phyloP scores from a whole-genome alignment of 2,797 vertebrate genomes.

The Pseudopleuronectes americanus region DNA sequence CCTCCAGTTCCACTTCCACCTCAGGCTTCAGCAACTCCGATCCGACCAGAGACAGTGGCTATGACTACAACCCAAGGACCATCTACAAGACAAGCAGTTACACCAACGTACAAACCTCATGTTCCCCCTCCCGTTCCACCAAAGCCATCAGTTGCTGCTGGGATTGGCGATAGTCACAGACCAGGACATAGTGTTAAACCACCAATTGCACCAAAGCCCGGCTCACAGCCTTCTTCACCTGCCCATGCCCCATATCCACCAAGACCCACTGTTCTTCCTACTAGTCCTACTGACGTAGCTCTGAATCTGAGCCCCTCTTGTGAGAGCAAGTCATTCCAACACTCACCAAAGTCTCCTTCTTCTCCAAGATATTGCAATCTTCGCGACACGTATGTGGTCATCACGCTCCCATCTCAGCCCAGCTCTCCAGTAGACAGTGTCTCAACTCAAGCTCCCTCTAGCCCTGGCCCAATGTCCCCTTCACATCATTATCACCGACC shows the following conservation, averaged over 20 bases:
- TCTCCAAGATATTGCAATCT: conserved; percentile 89
- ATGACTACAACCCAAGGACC: conserved; percentile 69
- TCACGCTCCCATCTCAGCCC: conserved; percentile 97
- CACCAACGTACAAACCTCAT: conserved; percentile 84
- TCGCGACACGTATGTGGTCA: conserved; percentile 96
- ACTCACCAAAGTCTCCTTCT: conserved; percentile 92
- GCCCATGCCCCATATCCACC: conserved; percentile 76
- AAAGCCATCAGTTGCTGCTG: conserved; percentile 92
- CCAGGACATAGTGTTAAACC: conserved; percentile 88
- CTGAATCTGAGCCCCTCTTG: conserved; percentile 90
- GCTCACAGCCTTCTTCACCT: conserved; percentile 78
- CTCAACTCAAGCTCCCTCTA: conserved; percentile 87
- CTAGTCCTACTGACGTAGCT: conserved; percentile 81
- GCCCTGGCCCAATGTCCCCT: conserved; percentile 84
- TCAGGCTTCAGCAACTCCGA: conserved; percentile 71
- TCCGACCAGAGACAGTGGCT: conserved; percentile 69
- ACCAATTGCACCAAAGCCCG: conserved; percentile 93
- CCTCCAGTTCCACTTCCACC: conserved; percentile 82
- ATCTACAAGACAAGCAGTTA: conserved; percentile 70
- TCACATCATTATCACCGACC: conserved; percentile 76
- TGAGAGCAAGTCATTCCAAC: conserved; percentile 88
- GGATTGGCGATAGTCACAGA: conserved; percentile 89
- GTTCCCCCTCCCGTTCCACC: conserved; percentile 95
- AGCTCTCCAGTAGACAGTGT: conserved; percentile 93
- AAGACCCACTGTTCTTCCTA: conserved; percentile 85